phyloP scores from a whole-genome alignment of 2,888 invertebrate species.

The Lymantria dispar region DNA sequence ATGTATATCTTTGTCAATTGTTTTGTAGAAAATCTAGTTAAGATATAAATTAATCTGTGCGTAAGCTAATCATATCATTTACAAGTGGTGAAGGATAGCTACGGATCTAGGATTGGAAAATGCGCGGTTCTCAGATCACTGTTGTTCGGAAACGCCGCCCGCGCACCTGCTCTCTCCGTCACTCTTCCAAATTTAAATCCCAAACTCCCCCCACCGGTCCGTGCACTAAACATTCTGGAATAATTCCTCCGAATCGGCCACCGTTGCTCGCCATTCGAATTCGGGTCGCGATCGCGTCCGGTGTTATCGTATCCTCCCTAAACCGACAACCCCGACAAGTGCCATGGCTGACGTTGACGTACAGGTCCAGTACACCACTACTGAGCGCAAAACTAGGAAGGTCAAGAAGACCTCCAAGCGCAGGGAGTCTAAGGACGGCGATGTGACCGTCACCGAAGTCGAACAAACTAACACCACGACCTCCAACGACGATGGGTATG shows the following conservation, averaged over 20 bases:
- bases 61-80: constrained; percentile 36
- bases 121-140: constrained; percentile 56
- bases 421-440: constrained; percentile 88
- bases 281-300: constrained; percentile 81
- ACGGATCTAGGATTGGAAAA: constrained; percentile 53
- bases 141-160: constrained; percentile 69
- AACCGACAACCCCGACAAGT: constrained; percentile 46
- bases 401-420: constrained; percentile 92
- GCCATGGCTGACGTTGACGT: constrained; percentile 95
- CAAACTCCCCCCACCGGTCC: constrained; percentile 76
- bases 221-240: constrained; percentile 79
- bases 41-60: constrained; percentile 27
- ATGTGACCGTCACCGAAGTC: constrained; percentile 92
- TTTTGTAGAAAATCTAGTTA: neutral
- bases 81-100: constrained; percentile 42
- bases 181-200: constrained; percentile 82
- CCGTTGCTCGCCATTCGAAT: constrained; percentile 80
- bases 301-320: constrained; percentile 64
- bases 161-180: constrained; percentile 82
- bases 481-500: constrained; percentile 91
- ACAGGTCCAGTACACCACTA: constrained; percentile 92
- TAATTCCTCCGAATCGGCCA: constrained; percentile 79
- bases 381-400: constrained; percentile 95
- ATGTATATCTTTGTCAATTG: no score
- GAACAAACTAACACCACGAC: constrained; percentile 85